Evolutionary conservation across 2,888 invertebrate genomes (phyloP), one percentile per base, ranked within the genome.

Genomic region (Orthosia cruda): DNA sequence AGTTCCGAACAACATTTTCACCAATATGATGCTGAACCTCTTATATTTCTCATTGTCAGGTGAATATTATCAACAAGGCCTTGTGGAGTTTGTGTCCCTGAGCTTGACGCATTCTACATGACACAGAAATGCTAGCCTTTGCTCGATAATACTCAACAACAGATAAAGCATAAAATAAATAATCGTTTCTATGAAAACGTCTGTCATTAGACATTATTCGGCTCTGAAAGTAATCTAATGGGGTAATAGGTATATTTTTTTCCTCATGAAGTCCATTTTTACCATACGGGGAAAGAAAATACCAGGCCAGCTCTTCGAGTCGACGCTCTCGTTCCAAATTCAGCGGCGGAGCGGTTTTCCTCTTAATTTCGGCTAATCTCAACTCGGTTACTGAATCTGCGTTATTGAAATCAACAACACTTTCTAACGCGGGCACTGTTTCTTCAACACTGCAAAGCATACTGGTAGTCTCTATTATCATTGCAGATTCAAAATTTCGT

Each of bases 21-120:
- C 90, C 90, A 93, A 66, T 89, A 90, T 16, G 87, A 47, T 0
- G 82, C 85, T 0, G 89, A 90, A 20, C 89, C 91, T 86, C 92
- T 70, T 9, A 92, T 79, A 67, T 91, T 91, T 76, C 87, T 79
- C 87, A 91, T 87, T 32, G 87, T 89, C 0, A 92, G 85, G 68
- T 92, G 91, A 67, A 90, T 88, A n/a, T 90, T 88, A 64, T 71
- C 71, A 1, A 65, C 50, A 47, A 71, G 71, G 88, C 83, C 81
- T 32, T 83, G 83, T 18, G 87, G 85, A 20, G 77, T 83, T 16
- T 80, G 75, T 20, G 71, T 15, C 84, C 85, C 0, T 77, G 71
- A 7, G 16, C 61, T 61, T 88, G 87, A 0, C 79, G 75, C 82
- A 87, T 88, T n/a, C 87, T 73, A 66, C 85, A 65, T 13, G 71